Base-by-base conservation (phyloP, 2,113 vertebrate genomes). In the Galeopterus variegatus region DNA sequence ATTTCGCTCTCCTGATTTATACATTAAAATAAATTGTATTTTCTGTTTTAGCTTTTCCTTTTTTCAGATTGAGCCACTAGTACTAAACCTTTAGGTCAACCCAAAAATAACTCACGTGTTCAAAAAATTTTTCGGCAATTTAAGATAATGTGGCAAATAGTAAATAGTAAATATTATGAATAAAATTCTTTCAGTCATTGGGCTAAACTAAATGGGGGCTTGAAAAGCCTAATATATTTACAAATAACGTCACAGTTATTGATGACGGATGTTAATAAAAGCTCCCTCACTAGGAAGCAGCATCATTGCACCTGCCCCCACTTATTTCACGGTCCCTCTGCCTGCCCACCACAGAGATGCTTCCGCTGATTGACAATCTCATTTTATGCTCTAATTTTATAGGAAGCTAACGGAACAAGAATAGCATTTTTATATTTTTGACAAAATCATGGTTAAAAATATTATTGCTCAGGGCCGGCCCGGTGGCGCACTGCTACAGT, bases 11-110 rank as follows among this genome's bases (percentile, higher is more conserved):
- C 12, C 33, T 87, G 72, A 86, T 75, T 69, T 83, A 67, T 56
- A 82, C 76, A 67, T 69, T 54, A 88, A 73, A 96, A 31, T 81
- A 91, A 80, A 70, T 33, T 6, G 1, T 62, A n/a, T 56, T 77
- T 89, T 77, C 41, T 79, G 83, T 77, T 58, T 50, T 75, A 52
- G 19, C 31, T 88, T 85, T 82, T 65, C 79, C 8, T 56, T 82
- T 65, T 86, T 72, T 69, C 79, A 88, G 48, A 86, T 6, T 73
- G 41, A 83, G 70, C 67, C n/a, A 54, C 28, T 58, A n/a, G 54
- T 6, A 75, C n/a, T 69, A 76, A 76, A 94, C 3, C 45, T 48
- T 65, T 6, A 2, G 31, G 19, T 41, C 13, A 72, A 69, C 5
- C 10, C 9, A 83, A 76, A 95, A 15, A n/a, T 36, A 79, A 86